phyloP scores from a whole-genome alignment of 2,888 invertebrate species.

The Cordilura impudica region DNA sequence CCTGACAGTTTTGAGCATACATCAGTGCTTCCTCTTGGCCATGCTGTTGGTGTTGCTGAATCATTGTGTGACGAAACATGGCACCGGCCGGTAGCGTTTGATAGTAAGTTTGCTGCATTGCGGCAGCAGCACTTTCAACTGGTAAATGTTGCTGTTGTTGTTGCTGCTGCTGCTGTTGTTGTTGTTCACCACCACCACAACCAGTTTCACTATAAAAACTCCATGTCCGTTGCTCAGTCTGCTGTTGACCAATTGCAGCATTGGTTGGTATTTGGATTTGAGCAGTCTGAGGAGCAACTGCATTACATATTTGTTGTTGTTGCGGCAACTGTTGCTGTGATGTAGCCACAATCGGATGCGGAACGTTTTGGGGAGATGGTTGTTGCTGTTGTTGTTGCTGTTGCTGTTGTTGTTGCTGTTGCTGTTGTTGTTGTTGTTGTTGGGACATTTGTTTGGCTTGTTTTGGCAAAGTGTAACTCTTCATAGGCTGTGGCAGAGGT shows the following conservation, averaged over 20 bases:
- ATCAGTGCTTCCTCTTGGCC: conserved; percentile 75
- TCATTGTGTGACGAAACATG: conserved; percentile 76
- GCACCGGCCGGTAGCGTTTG: conserved; percentile 76
- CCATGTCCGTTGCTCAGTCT: conserved; percentile 76
- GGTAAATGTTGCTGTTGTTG: conserved; percentile 72
- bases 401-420: conserved; percentile 68
- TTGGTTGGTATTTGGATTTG: conserved; percentile 67
- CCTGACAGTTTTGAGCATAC: conserved; percentile 77
- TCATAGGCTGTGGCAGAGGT: conserved; percentile 71
- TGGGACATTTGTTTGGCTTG: too few relatives aligned
- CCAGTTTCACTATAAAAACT: conserved; percentile 72
- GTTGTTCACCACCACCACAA: conserved; percentile 66
- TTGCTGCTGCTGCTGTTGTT: conserved; percentile 71
- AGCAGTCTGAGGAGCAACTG: conserved; percentile 59
- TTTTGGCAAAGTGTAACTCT: conserved; percentile 75
- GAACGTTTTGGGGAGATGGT: conserved; percentile 72
- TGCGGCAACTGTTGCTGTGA: conserved; percentile 64
- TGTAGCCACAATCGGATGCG: conserved; percentile 60
- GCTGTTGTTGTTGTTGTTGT: conserved; percentile 71
- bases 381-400: conserved; percentile 68
- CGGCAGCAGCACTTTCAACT: conserved; percentile 69
- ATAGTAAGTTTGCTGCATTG: conserved; percentile 74
- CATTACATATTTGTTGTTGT: conserved; percentile 62
- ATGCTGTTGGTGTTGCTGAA: conserved; percentile 74
- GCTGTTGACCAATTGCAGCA: conserved; percentile 74